phyloP scores from a whole-genome alignment of 2,113 vertebrate genomes.

The Tupaia chinensis region DNA sequence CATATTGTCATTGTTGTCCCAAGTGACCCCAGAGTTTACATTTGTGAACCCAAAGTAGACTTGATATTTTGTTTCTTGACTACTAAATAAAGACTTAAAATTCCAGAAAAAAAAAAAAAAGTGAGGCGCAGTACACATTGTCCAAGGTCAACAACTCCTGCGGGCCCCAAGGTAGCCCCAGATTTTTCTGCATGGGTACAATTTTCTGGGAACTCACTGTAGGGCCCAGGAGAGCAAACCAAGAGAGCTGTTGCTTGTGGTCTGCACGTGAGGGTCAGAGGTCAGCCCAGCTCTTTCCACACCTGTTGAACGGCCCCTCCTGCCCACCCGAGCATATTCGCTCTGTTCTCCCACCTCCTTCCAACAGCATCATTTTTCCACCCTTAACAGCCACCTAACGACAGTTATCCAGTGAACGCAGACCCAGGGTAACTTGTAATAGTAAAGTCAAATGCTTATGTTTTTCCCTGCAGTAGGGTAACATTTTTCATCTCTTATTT shows the following conservation, averaged over 20 bases:
- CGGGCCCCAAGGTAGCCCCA: background rate
- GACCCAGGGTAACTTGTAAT: conserved; percentile 72
- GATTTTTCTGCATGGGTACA: conserved; percentile 60
- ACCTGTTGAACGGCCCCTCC: conserved; percentile 56
- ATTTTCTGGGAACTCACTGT: background rate
- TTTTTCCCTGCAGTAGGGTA: conserved; percentile 81
- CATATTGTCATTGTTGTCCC: conserved; percentile 30
- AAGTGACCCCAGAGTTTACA: conserved; percentile 1
- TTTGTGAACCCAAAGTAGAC: conserved; percentile 9
- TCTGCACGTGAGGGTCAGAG: conserved; percentile 38
- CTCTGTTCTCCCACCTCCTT: conserved; percentile 27
- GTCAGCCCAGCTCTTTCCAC: conserved; percentile 14
- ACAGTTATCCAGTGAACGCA: conserved; percentile 70
- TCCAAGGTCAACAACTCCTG: conserved; percentile 51
- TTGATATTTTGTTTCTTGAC: conserved; percentile 9
- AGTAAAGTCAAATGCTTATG: conserved; percentile 77
- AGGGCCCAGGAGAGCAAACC: background rate
- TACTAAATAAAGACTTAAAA: conserved; percentile 47
- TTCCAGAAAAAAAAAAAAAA: rapidly evolving
- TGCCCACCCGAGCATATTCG: background rate
- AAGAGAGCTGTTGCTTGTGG: background rate
- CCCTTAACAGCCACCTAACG: conserved; percentile 67
- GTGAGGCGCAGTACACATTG: conserved; percentile 41
- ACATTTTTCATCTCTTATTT: conserved; percentile 78
- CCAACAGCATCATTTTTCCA: conserved; percentile 64